A percentile compares a stretch with the other conserved stretches of the same genome.
These are phyloP conservation scores for Cyphomyrmex costatus DNA, from an alignment of 1,140 invertebrate species.

Conservation along the genomic window DNA sequence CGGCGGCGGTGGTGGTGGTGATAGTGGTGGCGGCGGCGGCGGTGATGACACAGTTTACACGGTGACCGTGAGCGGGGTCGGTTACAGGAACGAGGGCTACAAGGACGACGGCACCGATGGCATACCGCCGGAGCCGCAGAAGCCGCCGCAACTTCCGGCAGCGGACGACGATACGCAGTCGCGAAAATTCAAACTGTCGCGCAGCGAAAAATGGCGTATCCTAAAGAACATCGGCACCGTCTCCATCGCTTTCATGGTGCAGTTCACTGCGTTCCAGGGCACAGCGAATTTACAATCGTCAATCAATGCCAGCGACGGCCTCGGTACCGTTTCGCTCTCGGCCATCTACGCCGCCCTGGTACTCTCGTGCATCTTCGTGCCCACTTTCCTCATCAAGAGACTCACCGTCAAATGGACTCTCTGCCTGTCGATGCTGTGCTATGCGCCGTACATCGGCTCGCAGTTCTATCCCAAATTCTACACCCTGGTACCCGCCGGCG, in stretches of 20 bases:
- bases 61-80: constrained; percentile 87
- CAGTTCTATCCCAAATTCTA: constrained; percentile 97
- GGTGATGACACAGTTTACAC: constrained; percentile 85
- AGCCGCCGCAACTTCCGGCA: constrained; percentile 88
- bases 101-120: constrained; percentile 88
- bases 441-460: constrained; percentile 96
- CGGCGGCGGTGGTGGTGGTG: constrained; percentile 65
- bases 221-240: constrained; percentile 95
- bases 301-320: constrained; percentile 93
- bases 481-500: constrained; percentile 96
- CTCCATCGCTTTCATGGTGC: constrained; percentile 95
- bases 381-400: constrained; percentile 95
- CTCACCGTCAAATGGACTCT: constrained; percentile 98
- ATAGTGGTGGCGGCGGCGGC: constrained; percentile 67
- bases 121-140: constrained; percentile 85
- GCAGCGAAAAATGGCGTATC: constrained; percentile 94
- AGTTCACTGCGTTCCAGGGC: constrained; percentile 97
- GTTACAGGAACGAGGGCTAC: constrained; percentile 90
- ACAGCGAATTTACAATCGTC: constrained; percentile 96
- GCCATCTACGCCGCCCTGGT: constrained; percentile 96
- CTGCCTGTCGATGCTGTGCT: constrained; percentile 96
- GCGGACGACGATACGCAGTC: constrained; percentile 89
- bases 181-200: constrained; percentile 92
- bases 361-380: constrained; percentile 97
- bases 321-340: constrained; percentile 94